Evolutionary conservation across 2,113 vertebrate genomes (phyloP).

Genomic region (Psephotus haematonotus): DNA sequence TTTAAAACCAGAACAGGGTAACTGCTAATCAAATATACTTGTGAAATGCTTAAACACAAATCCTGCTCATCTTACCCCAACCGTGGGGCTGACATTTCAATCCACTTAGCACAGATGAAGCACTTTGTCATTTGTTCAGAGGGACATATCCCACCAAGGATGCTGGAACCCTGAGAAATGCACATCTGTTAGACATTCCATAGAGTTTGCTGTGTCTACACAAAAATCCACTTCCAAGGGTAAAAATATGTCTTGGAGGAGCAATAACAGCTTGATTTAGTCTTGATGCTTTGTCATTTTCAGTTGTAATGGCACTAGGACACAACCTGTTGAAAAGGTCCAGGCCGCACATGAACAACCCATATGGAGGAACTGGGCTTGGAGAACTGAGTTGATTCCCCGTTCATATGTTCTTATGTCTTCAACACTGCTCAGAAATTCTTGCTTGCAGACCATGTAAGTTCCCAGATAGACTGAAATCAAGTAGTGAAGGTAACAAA

Average conservation of each 20-base stretch:
- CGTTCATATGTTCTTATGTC: not conserved
- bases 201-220: not conserved
- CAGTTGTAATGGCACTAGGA: not conserved
- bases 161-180: not conserved
- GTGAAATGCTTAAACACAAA: not conserved
- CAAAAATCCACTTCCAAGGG: not conserved
- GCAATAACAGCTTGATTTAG: not conserved
- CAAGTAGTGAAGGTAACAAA: not conserved
- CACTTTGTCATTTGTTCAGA: not conserved
- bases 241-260: not conserved
- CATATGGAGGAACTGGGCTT: not conserved
- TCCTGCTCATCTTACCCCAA: not conserved
- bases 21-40: not conserved
- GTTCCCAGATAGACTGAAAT: not conserved
- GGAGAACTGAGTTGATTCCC: not conserved
- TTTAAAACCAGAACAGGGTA: not conserved
- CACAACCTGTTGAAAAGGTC: not conserved
- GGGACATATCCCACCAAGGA: not conserved
- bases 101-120: conserved; percentile 22
- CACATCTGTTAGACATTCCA: not conserved
- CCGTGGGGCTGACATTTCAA: not conserved
- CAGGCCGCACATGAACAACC: not conserved
- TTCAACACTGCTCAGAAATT: not conserved
- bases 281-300: not conserved
- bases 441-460: not conserved